A percentile compares a stretch with the other conserved stretches of the same genome.
phyloP scores from a whole-genome alignment of 2,888 invertebrate species.

The Drosophila phalerata region DNA sequence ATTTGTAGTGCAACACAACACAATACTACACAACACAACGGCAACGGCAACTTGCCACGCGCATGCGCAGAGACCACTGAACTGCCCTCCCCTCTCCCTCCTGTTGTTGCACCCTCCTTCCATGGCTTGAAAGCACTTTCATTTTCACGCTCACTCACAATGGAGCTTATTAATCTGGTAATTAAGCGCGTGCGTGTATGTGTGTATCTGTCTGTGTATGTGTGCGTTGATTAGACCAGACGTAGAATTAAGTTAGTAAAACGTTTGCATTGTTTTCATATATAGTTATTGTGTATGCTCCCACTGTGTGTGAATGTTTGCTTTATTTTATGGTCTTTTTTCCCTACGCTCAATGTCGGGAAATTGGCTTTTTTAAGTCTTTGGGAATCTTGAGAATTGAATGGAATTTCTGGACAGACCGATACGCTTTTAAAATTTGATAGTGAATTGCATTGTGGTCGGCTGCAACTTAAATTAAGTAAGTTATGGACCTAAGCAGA shows the following conservation, averaged over 20 bases:
- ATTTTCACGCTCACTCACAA: constrained; percentile 76
- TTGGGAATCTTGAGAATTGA: constrained; percentile 9
- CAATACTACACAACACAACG: constrained; percentile 49
- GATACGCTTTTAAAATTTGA: constrained; percentile 62
- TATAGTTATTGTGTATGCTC: constrained; percentile 17
- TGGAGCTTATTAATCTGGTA: constrained; percentile 75
- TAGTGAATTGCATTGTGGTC: constrained; percentile 59
- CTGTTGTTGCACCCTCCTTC: not conserved
- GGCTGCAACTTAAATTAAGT: not conserved
- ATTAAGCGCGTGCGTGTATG: constrained; percentile 52
- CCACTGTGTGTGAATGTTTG: constrained; percentile 5
- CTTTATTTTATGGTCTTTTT: constrained; percentile 26
- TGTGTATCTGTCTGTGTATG: constrained; percentile 21
- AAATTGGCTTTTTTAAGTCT: constrained; percentile 33
- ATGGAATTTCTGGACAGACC: constrained; percentile 32
- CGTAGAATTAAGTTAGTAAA: constrained; percentile 77
- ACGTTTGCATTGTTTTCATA: constrained; percentile 64
- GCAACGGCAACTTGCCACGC: constrained; percentile 75
- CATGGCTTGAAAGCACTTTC: constrained; percentile 64
- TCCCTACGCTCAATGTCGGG: constrained; percentile 31
- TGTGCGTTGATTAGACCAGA: constrained; percentile 55
- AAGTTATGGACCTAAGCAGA: constrained; percentile 2
- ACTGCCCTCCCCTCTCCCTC: constrained; percentile 20
- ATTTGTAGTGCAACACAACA: constrained; percentile 60
- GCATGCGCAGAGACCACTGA: constrained; percentile 64